phyloP scores from a whole-genome alignment of 2,797 vertebrate species.

The Selene dorsalis region DNA sequence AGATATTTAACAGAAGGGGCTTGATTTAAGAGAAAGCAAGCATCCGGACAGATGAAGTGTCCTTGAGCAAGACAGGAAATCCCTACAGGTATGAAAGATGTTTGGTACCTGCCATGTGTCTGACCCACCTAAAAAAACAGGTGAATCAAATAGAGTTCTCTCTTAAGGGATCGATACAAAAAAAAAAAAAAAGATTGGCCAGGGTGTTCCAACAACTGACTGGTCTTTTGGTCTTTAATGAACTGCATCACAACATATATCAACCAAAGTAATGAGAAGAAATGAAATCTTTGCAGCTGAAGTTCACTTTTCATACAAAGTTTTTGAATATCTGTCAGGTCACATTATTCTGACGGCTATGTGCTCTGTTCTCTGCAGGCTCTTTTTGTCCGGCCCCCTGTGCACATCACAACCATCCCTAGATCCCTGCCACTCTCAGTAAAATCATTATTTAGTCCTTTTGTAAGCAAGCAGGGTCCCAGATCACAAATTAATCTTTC shows the following conservation, averaged over 20 bases:
- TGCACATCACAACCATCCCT: conserved; percentile 75
- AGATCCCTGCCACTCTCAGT: conserved; percentile 81
- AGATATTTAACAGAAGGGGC: conserved; percentile 33
- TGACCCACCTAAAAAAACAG: conserved; percentile 38
- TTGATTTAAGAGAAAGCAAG: conserved; percentile 35
- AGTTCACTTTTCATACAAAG: conserved; percentile 65
- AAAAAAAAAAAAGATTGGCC: conserved; percentile 45
- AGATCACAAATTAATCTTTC: conserved; percentile 90
- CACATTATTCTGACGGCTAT: conserved; percentile 57
- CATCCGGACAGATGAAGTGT: conserved; percentile 44
- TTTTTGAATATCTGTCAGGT: conserved; percentile 72
- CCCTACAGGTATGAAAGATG: conserved; percentile 34
- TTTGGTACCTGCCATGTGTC: conserved; percentile 43
- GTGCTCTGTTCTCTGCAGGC: conserved; percentile 62
- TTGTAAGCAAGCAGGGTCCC: conserved; percentile 88
- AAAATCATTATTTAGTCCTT: conserved; percentile 89
- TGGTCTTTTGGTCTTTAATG: conserved; percentile 23
- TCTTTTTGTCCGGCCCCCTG: conserved; percentile 69
- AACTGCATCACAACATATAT: conserved; percentile 34
- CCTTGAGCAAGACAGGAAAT: conserved; percentile 55
- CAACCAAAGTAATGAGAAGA: conserved; percentile 36
- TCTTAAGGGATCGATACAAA: conserved; percentile 39
- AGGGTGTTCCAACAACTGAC: conserved; percentile 20
- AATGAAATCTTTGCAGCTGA: conserved; percentile 21
- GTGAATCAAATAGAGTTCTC: conserved; percentile 28